Evolutionary conservation across 1,140 invertebrate genomes (phyloP), one percentile per base, ranked within the genome.

Genomic region (Uloborus diversus): DNA sequence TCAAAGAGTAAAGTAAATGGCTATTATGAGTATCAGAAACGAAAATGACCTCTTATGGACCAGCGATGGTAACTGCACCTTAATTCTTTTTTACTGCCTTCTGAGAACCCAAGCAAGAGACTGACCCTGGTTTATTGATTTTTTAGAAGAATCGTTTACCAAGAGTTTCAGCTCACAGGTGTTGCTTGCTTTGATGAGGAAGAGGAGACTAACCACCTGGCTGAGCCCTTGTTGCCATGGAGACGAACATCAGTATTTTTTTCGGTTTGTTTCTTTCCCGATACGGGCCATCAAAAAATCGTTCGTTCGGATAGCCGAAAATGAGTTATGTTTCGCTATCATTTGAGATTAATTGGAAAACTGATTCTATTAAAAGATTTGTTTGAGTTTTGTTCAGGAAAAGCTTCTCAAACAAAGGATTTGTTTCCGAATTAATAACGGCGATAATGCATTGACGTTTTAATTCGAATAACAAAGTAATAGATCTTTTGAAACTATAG

Each of bases 111-210:
- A 53, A 53, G 17, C 5, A 5, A 53, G 25, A 20, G 37, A 27
- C 37, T 62, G 57, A 51, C 37, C 28, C 11, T 73, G 42, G 27
- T 51, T 27, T 73, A 73, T 73, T 73, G 70, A 73, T 73, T 73
- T 71, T 73, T 73, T 32, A 42, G 56, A 23, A 61, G 57, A 73
- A 61, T 73, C 57, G 56, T 62, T 62, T 73, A 51, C 57, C 37
- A 47, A 49, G 35, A 30, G n/a, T 71, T 53, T 33, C 33, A 23
- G 32, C 70, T 62, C 37, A 62, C 70, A 73, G 57, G 70, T 73
- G 70, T 73, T 73, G 70, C 70, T 62, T 73, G 57, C 70, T 73
- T 73, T 73, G 57, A 73, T 62, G 57, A 62, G 57, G 70, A 71
- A 71, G 68, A 59, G 33, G 51, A 51, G 57, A 28, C n/a, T 62